A percentile compares a stretch with the other conserved stretches of the same genome.
These are phyloP conservation scores for Philypnodon macrostomus DNA, from an alignment of 2,797 vertebrate genomes.

Conservation along the genomic window DNA sequence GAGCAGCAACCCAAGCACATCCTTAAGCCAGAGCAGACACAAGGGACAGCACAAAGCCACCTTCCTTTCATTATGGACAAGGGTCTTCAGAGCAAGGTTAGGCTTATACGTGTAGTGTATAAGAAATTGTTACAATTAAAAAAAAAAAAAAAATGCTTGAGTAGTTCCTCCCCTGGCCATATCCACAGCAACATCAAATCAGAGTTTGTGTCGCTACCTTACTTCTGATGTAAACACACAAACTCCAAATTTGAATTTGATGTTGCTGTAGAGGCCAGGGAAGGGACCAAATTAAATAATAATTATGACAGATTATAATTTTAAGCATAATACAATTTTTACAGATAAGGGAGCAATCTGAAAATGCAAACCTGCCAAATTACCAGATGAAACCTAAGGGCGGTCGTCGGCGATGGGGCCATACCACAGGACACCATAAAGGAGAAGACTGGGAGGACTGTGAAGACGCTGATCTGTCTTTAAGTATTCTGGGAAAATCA, in stretches of 20 bases:
- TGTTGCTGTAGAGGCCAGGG: too few relatives aligned
- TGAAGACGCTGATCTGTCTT: slow-evolving; percentile 76
- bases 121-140: too few relatives aligned
- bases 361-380: slow-evolving; percentile 77
- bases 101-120: not conserved
- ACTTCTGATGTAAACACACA: too few relatives aligned
- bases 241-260: too few relatives aligned
- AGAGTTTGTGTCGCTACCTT: too few relatives aligned
- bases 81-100: slow-evolving; percentile 71
- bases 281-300: too few relatives aligned
- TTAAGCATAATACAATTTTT: too few relatives aligned
- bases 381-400: slow-evolving; percentile 79
- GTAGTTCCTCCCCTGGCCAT: too few relatives aligned
- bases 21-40: slow-evolving; percentile 60
- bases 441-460: slow-evolving; percentile 86
- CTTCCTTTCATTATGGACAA: slow-evolving; percentile 79
- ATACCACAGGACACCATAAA: slow-evolving; percentile 78
- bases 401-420: slow-evolving; percentile 85
- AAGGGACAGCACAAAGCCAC: slow-evolving; percentile 64
- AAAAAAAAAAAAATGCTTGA: too few relatives aligned
- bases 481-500: slow-evolving; percentile 69
- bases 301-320: too few relatives aligned
- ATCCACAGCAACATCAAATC: too few relatives aligned
- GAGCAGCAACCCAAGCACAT: slow-evolving; percentile 65
- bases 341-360: slow-evolving; percentile 66